These are phyloP conservation scores for Halocaridina rubra DNA, from an alignment of 2,888 invertebrate genomes.

Conservation along the genomic window DNA sequence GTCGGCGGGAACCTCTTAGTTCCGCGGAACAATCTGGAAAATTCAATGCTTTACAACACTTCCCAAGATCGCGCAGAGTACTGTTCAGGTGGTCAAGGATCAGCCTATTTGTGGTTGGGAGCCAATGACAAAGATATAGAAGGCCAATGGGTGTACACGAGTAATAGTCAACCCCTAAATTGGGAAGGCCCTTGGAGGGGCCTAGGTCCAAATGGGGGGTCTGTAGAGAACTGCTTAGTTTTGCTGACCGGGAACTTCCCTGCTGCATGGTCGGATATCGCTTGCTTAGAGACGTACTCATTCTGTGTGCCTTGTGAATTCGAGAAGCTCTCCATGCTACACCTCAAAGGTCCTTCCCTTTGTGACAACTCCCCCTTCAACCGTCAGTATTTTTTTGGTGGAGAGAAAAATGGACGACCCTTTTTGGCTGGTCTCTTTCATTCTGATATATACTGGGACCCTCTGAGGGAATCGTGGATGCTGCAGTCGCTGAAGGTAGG, in stretches of 20 bases:
- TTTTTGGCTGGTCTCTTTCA: constrained; percentile 40
- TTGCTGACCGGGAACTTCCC: constrained; percentile 42
- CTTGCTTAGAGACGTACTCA: constrained; percentile 50
- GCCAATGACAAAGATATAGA: constrained; percentile 39
- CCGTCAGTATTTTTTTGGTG: constrained; percentile 32
- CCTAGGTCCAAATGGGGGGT: constrained; percentile 55
- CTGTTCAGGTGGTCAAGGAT: constrained; percentile 48
- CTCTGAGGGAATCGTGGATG: constrained; percentile 32
- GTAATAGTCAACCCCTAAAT: neutral
- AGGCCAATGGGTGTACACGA: constrained; percentile 15
- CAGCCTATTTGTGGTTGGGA: constrained; percentile 57
- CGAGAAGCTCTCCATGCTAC: neutral
- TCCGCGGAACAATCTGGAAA: constrained; percentile 35
- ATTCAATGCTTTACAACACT: constrained; percentile 26
- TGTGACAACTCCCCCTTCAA: constrained; percentile 57
- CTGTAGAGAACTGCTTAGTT: constrained; percentile 57
- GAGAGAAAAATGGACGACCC: neutral
- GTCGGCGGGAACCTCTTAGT: constrained; percentile 44
- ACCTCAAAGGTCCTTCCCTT: constrained; percentile 49
- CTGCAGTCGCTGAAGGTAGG: constrained; percentile 49
- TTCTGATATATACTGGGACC: constrained; percentile 55
- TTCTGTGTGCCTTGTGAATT: constrained; percentile 59
- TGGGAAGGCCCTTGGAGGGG: constrained; percentile 58
- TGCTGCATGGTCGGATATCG: constrained; percentile 58
- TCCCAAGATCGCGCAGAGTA: constrained; percentile 13